phyloP scores from a whole-genome alignment of 2,888 invertebrate species.

The Cryptus viduatorius region DNA sequence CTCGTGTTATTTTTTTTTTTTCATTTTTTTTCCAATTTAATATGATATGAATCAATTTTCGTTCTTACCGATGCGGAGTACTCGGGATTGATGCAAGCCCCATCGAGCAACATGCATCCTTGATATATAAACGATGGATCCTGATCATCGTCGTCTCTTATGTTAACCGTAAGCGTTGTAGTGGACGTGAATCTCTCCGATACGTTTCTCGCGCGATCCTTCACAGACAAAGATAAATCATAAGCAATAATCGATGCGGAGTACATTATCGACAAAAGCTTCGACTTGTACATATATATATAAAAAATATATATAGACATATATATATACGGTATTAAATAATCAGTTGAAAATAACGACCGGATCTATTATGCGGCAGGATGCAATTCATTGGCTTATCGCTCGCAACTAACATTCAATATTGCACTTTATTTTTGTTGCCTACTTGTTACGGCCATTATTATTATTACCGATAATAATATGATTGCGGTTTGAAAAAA shows the following conservation, averaged over 20 bases:
- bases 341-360: conserved; percentile 54
- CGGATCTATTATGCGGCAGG: conserved; percentile 63
- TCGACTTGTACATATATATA: background rate
- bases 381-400: conserved; percentile 53
- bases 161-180: conserved; percentile 93
- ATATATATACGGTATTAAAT: conserved; percentile 34
- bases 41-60: conserved; percentile 26
- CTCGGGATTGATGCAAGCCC: conserved; percentile 95
- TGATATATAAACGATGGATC: conserved; percentile 96
- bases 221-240: conserved; percentile 67
- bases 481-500: conserved; percentile 47
- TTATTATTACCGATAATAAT: conserved; percentile 65
- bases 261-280: conserved; percentile 1
- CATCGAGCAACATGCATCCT: conserved; percentile 93
- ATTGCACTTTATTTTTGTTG: conserved; percentile 47
- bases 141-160: conserved; percentile 95
- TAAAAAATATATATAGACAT: background rate
- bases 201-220: conserved; percentile 94
- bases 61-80: conserved; percentile 92
- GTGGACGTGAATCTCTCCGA: conserved; percentile 92
- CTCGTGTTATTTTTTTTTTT: background rate
- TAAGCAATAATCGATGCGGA: conserved; percentile 30
- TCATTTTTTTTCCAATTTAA: conserved; percentile 3
- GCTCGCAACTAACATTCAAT: conserved; percentile 57
- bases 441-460: conserved; percentile 43